Base-by-base conservation (phyloP, 2,888 invertebrate species). In the Dynastes hyllus region DNA sequence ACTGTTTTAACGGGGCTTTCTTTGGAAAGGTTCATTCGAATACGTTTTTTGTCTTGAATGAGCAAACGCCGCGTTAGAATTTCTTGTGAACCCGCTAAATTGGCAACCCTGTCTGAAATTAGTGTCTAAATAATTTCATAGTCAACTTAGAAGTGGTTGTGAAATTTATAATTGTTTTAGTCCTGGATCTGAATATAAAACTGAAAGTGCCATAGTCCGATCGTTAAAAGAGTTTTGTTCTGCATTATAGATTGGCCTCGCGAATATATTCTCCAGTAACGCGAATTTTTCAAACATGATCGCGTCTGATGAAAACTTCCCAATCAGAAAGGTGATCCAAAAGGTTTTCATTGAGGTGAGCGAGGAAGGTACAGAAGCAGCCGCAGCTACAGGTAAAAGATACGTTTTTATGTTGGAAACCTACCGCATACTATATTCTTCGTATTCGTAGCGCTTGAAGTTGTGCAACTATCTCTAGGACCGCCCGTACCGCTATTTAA, bases 201-300 rank as follows among this genome's bases (percentile, higher is more conserved):
- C 1, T 37, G 5, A 37, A 5, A 37, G 32, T 37, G 5, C 32
- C 32, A 37, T 37, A 37, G 2, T 37, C 0, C 32, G 32, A 5
- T 37, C 32, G 32, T 37, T 5, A 37, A 37, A 37, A 37, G 5
- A 37, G 32, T 5, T 37, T 45, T 45, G 11, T 45, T 45, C 45
- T 45, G 16, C 1, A 1, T 16, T 69, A 32, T 87, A 95, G 95
- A 86, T 96, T 86, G 96, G 96, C 4, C 92, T 96, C 84, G 88
- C 87, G 0, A 88, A 91, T 2, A 93, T 96, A 80, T 96, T 96
- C 86, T 83, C 86, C 1, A 75, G 84, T 0, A 85, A 87, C 32
- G 94, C 94, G 0, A 92, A 96, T 80, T 92, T 96, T 82, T 90
- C 90, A 22, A 93, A 93, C 22, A 88, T 96, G 58, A 87, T 94